Base-by-base conservation (phyloP, 2,888 invertebrate species). In the Melinaea menophilus region DNA sequence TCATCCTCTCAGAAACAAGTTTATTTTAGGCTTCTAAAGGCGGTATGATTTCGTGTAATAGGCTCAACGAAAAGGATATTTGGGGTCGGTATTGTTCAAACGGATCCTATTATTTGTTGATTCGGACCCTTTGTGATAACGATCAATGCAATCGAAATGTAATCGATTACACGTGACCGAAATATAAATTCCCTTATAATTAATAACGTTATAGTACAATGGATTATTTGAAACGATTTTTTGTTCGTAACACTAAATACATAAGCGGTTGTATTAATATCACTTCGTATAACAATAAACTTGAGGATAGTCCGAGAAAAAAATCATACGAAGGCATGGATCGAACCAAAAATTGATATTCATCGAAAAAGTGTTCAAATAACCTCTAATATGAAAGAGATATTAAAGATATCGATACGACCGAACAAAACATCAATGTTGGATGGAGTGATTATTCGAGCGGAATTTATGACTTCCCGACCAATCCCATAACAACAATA, bases 391-490 rank as follows among this genome's bases (percentile, higher is more conserved):
- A 56, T 62, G 62, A 66, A 59, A 63, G 64, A 55, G 56, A 58
- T 63, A 59, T 54, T 56, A 51, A 31, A 46, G 61, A 64, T 63
- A 63, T 56, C 56, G 56, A 61, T 57, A 58, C 22, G 22, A 22
- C 55, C 41, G 41, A 60, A 61, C 46, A 64, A 48, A 69, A 68
- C 56, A 60, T 35, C 55, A 56, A 62, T 58, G 46, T 48, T 61
- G 61, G 59, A 61, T 63, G 64, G 66, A 69, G 63, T 73, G 74
- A 77, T 79, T 78, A 80, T 74, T 78, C 73, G 71, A 76, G 71
- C 77, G 80, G 77, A 81, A 77, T 84, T 81, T 80, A 84, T 79
- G 73, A 67, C 71, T 72, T 73, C 73, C 75, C 73, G 71, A 74
- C 69, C 74, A 72, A 75, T 74, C 78, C 79, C 72, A 66, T 71